These are phyloP conservation scores for Tychaedon coryphoeus DNA, from an alignment of 2,113 vertebrate genomes.

Conservation along the genomic window DNA sequence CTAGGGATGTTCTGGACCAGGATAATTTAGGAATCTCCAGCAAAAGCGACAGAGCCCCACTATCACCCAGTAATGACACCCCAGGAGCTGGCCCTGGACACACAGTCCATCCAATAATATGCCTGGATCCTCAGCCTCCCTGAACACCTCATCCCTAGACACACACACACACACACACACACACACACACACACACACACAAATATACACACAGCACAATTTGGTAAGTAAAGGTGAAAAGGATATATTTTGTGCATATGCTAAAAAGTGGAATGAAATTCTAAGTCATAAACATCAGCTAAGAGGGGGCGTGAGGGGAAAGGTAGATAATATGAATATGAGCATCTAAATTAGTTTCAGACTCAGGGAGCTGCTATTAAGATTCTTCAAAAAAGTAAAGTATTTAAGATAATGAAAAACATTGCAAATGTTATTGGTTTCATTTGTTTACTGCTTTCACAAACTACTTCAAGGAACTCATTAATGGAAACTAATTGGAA, in stretches of 20 bases:
- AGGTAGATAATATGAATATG: background rate
- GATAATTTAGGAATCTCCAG: background rate
- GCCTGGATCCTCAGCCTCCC: background rate
- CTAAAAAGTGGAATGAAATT: background rate
- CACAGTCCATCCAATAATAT: no score
- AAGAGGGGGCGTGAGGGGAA: rapidly evolving
- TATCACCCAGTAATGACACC: rapidly evolving
- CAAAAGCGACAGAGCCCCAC: rapidly evolving
- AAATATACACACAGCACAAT: background rate
- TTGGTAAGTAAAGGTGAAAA: background rate
- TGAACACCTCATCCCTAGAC: background rate
- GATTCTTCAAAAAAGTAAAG: background rate
- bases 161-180: background rate
- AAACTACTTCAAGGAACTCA: background rate
- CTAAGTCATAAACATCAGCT: background rate
- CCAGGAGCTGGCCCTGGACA: background rate
- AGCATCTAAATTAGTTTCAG: background rate
- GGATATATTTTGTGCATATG: background rate
- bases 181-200: background rate
- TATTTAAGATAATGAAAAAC: background rate
- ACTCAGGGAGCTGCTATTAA: background rate
- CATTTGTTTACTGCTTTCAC: constrained; percentile 21
- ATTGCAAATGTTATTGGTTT: background rate
- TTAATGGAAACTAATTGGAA: constrained; percentile 48
- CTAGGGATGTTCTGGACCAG: background rate